A percentile compares a stretch with the other conserved stretches of the same genome.
These are phyloP conservation scores for Peromyscus attwateri DNA, from an alignment of 2,797 vertebrate species.

Conservation along the genomic window DNA sequence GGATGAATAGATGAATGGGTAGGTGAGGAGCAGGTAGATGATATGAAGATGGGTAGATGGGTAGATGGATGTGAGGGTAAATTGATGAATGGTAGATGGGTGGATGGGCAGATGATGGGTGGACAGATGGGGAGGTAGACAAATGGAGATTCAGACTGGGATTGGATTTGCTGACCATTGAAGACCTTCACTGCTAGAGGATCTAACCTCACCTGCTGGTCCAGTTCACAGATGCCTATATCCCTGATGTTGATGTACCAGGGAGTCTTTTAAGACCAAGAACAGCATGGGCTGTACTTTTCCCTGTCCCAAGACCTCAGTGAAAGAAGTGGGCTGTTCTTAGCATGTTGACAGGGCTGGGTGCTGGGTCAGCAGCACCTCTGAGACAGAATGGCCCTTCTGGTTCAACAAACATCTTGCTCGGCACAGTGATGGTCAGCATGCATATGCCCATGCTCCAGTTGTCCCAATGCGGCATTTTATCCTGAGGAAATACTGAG, in stretches of 20 bases:
- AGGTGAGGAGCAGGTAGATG: background rate
- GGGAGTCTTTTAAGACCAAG: background rate
- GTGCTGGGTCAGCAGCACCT: background rate
- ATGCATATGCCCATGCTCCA: accelerated
- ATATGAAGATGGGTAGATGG: background rate
- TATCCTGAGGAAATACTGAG: background rate
- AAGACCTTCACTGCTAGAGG: accelerated
- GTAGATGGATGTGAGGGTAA: background rate
- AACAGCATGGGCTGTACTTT: background rate
- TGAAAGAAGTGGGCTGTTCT: accelerated
- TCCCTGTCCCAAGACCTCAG: accelerated
- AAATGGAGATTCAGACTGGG: background rate
- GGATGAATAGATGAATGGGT: background rate
- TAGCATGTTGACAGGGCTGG: background rate
- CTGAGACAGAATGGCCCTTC: background rate
- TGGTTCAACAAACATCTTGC: background rate
- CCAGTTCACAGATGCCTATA: too few species aligned
- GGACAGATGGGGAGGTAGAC: background rate
- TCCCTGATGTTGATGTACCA: accelerated
- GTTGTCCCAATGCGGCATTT: background rate
- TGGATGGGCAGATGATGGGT: background rate
- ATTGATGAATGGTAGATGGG: background rate
- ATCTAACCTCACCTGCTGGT: too few species aligned
- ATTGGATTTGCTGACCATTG: background rate
- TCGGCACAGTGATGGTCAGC: background rate